Evolutionary conservation across 2,113 vertebrate genomes (phyloP).

Genomic region (Actenoides hombroni): DNA sequence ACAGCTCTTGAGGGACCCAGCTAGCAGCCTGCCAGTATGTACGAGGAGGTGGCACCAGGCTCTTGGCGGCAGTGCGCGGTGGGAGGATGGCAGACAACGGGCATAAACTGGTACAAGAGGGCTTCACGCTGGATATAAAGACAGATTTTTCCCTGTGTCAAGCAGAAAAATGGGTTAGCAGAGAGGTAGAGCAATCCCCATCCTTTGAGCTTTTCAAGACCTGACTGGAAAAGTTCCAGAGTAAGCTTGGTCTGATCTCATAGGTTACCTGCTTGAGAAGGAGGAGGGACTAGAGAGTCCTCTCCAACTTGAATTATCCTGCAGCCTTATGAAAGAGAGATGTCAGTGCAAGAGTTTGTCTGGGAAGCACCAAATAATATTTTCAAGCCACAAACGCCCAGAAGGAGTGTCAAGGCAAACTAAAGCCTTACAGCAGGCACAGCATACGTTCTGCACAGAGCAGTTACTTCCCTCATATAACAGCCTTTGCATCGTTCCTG

Average conservation of each 20-base stretch:
- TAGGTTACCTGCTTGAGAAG: neutral
- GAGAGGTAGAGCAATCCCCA: neutral
- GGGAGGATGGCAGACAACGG: neutral
- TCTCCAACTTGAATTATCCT: neutral
- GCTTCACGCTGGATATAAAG: neutral
- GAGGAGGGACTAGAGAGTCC: neutral
- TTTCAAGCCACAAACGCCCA: neutral
- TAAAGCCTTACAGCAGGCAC: neutral
- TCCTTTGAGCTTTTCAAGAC: neutral
- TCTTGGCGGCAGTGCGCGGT: fast-evolving
- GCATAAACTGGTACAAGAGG: neutral
- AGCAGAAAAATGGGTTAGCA: neutral
- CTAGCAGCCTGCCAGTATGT: neutral
- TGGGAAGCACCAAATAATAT: neutral
- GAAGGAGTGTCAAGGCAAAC: neutral
- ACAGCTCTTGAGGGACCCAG: neutral
- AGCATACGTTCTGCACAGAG: neutral
- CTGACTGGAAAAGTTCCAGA: neutral
- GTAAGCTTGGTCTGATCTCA: neutral
- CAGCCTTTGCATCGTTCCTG: neutral
- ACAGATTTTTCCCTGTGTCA: neutral
- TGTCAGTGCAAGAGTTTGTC: neutral
- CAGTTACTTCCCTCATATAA: neutral
- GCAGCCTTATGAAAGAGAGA: neutral
- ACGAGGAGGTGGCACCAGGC: neutral